These are phyloP conservation scores for Montipora sp. DNA, from an alignment of 64 coral and sea anemone genomes.

Conservation along the genomic window DNA sequence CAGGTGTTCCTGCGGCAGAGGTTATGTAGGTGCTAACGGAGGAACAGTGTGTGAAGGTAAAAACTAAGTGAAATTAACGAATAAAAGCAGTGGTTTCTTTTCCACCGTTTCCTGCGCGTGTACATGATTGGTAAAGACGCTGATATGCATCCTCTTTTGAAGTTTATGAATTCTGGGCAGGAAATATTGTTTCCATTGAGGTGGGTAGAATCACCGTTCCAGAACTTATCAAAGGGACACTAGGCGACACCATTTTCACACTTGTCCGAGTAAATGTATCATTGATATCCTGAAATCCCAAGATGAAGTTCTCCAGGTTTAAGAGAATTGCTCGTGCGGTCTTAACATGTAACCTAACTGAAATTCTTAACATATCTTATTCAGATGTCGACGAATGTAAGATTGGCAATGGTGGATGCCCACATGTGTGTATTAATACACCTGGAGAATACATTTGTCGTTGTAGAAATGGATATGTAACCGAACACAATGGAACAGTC, in stretches of 20 bases:
- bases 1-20: neutral
- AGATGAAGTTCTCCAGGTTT: no score
- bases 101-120: neutral
- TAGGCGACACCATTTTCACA: no score
- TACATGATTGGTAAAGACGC: no score
- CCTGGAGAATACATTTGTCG: constrained; percentile 42
- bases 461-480: constrained; percentile 48
- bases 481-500: neutral
- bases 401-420: constrained; percentile 42
- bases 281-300: no score
- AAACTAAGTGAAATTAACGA: neutral
- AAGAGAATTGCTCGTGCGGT: no score
- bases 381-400: constrained; percentile 67
- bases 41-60: constrained; percentile 5
- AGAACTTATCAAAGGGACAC: no score
- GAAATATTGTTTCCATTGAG: no score
- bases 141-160: no score
- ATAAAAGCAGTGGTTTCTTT: neutral
- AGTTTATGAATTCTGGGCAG: no score
- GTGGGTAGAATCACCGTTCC: no score
- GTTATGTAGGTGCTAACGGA: neutral
- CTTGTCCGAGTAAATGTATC: no score
- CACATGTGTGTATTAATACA: constrained; percentile 39
- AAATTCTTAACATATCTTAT: neutral
- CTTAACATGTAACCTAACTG: neutral